Evolutionary conservation across 2,113 vertebrate genomes (phyloP).

Genomic region (Amazona vittata): DNA sequence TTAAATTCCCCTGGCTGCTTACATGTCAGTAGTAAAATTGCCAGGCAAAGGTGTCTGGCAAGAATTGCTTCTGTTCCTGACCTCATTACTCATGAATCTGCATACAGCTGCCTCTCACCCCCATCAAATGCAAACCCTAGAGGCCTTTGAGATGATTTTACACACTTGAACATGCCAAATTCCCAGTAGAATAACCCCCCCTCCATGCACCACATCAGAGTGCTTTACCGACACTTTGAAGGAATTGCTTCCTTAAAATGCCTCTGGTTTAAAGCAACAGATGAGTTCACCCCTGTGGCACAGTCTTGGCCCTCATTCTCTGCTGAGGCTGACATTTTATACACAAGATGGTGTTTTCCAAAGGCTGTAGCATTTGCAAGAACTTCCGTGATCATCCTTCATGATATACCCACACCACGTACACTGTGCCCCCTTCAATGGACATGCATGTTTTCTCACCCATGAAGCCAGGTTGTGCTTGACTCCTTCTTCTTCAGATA

Average conservation of each 20-base stretch:
- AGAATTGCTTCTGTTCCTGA: conserved; percentile 3
- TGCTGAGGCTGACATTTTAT: not conserved
- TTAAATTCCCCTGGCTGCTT: not conserved
- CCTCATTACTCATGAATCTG: conserved; percentile 14
- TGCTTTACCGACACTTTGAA: not conserved
- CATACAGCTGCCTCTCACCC: conserved; percentile 32
- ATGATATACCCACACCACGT: not conserved
- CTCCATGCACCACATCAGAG: not conserved
- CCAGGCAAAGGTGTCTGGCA: conserved; percentile 29
- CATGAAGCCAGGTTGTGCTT: not conserved
- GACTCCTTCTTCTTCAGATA: not conserved
- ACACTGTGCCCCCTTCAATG: not conserved
- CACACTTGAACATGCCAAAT: not conserved
- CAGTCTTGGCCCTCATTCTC: not conserved
- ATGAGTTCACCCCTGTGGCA: not conserved
- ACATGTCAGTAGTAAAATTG: not conserved
- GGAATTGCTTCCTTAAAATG: conserved; percentile 22
- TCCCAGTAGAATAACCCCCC: not conserved
- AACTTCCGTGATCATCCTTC: not conserved
- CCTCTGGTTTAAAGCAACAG: conserved; percentile 28
- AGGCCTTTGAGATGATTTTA: conserved; percentile 12
- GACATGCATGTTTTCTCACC: accelerated
- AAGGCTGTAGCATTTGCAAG: not conserved
- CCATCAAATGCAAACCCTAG: conserved; percentile 31
- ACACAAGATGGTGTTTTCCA: not conserved